Conservation (phyloP, 2,888 invertebrate genomes). For the Chesias legatella region DNA sequence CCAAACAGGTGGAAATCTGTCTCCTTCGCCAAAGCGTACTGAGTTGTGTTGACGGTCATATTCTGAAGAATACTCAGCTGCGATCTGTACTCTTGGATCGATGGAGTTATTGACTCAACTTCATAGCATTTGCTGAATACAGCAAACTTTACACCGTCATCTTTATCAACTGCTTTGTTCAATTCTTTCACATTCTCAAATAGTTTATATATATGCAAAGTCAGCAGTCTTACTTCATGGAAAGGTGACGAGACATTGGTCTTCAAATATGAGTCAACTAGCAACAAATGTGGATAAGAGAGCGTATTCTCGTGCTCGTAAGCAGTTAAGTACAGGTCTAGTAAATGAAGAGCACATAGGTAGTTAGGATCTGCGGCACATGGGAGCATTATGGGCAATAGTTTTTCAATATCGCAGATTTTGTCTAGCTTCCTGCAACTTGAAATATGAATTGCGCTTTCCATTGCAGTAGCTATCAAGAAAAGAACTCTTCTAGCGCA, state of each 20-base stretch:
- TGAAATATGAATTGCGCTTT: slow-evolving; percentile 80
- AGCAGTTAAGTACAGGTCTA: slow-evolving; percentile 78
- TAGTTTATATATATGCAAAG: slow-evolving; percentile 86
- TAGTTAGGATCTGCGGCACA: slow-evolving; percentile 67
- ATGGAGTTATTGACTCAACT: slow-evolving; percentile 85
- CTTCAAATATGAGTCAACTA: slow-evolving; percentile 78
- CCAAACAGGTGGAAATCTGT: slow-evolving; percentile 83
- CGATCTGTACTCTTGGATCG: slow-evolving; percentile 89
- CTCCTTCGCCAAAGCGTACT: slow-evolving; percentile 78
- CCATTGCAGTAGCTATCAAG: slow-evolving; percentile 78
- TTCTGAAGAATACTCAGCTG: slow-evolving; percentile 87
- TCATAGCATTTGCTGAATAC: slow-evolving; percentile 85
- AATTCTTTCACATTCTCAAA: slow-evolving; percentile 81
- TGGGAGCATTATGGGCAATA: slow-evolving; percentile 67
- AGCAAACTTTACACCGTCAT: slow-evolving; percentile 70
- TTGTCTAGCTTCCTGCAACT: slow-evolving; percentile 67
- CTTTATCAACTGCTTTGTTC: slow-evolving; percentile 51
- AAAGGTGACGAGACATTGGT: slow-evolving; percentile 84
- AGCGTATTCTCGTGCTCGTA: slow-evolving; percentile 70
- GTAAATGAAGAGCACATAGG: slow-evolving; percentile 69
- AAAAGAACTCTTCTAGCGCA: slow-evolving; percentile 74
- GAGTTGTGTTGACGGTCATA: slow-evolving; percentile 83
- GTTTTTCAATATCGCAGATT: slow-evolving; percentile 61
- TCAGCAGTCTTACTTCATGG: slow-evolving; percentile 83
- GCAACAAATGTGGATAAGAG: slow-evolving; percentile 57